Evolutionary conservation across 1,140 invertebrate species (phyloP).

Genomic region (Drosophila kepulauana): DNA sequence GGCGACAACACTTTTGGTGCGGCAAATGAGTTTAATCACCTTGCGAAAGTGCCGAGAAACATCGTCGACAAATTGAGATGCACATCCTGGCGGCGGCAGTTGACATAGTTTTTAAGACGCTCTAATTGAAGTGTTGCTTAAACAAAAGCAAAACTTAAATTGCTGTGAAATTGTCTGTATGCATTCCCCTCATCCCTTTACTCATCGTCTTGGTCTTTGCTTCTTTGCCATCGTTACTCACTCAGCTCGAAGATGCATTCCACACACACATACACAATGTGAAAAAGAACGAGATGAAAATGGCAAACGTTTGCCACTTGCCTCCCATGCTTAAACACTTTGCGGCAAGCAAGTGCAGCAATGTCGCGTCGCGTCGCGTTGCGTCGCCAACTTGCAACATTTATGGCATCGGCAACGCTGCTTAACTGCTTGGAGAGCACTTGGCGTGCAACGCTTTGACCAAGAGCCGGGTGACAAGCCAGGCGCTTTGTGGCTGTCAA

Average conservation of each 20-base stretch:
- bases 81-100: slow-evolving; percentile 48
- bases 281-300: slow-evolving; percentile 42
- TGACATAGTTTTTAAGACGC: slow-evolving; percentile 75
- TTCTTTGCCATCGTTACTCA: slow-evolving; percentile 8
- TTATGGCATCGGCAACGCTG: slow-evolving; percentile 77
- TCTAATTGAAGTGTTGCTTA: slow-evolving; percentile 83
- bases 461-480: slow-evolving; percentile 78
- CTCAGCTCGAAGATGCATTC: slow-evolving; percentile 14
- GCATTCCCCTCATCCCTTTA: neutral
- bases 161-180: slow-evolving; percentile 74
- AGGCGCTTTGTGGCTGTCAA: slow-evolving; percentile 80
- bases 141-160: slow-evolving; percentile 82
- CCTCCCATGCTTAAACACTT: slow-evolving; percentile 56
- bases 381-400: slow-evolving; percentile 61
- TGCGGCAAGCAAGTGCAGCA: slow-evolving; percentile 29
- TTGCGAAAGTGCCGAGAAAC: slow-evolving; percentile 60
- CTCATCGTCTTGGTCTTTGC: neutral
- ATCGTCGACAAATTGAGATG: slow-evolving; percentile 46
- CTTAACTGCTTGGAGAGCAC: slow-evolving; percentile 76
- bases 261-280: slow-evolving; percentile 9
- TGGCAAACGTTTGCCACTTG: slow-evolving; percentile 64
- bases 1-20: neutral
- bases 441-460: slow-evolving; percentile 76
- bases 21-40: slow-evolving; percentile 80
- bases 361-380: slow-evolving; percentile 3